These are phyloP conservation scores for Latrodectus hesperus DNA, from an alignment of 2,888 invertebrate genomes.

Conservation along the genomic window DNA sequence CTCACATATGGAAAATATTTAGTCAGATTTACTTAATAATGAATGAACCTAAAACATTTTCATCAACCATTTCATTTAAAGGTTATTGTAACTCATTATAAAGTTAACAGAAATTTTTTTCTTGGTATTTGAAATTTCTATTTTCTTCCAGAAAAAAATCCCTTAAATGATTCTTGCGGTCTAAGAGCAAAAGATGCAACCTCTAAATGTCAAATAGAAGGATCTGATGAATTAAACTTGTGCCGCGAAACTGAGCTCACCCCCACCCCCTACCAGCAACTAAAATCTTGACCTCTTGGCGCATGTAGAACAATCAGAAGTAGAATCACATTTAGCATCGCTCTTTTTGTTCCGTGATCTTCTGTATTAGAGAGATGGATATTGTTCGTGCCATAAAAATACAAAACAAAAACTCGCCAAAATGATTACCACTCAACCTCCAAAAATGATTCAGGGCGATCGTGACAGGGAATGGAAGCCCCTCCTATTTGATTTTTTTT, in stretches of 20 bases:
- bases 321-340: background rate
- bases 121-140: too few relatives aligned
- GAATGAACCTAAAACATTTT: too few relatives aligned
- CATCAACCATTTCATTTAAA: too few relatives aligned
- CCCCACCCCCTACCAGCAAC: background rate
- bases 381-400: constrained; percentile 15
- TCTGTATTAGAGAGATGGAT: constrained; percentile 4
- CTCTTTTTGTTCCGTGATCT: background rate
- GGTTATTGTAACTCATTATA: too few relatives aligned
- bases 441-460: constrained; percentile 32
- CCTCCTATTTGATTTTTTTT: constrained; percentile 31
- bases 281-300: background rate
- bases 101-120: too few relatives aligned
- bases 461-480: constrained; percentile 32
- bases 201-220: too few relatives aligned
- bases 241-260: background rate
- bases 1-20: too few relatives aligned
- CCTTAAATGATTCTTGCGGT: too few relatives aligned
- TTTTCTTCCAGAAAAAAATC: too few relatives aligned
- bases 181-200: too few relatives aligned
- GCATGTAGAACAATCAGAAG: background rate
- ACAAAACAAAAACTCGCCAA: constrained; percentile 11
- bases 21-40: too few relatives aligned
- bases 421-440: background rate
- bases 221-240: too few relatives aligned